Base-by-base conservation (phyloP, 2,888 invertebrate genomes). In the Drosophila sordidula region DNA sequence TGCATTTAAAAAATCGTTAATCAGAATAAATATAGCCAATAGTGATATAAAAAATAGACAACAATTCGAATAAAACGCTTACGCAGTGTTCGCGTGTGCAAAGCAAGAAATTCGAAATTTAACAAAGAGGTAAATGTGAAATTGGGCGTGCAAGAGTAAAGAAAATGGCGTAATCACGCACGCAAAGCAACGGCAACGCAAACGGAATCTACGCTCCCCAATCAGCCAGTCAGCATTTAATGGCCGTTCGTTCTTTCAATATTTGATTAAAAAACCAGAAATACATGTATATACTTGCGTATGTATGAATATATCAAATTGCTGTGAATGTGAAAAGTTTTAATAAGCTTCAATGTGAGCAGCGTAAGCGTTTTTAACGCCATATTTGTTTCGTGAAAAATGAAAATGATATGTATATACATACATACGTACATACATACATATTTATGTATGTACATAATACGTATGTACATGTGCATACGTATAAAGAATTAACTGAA, bases 161-260 rank as follows among this genome's bases (percentile, higher is more conserved):
- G 87, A 85, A 85, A 89, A 85, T 85, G 85, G 85, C 85, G 85
- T 85, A 85, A 85, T 89, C 85, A 84, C 86, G 87, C 81, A 87
- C 85, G 76, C 72, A 80, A 75, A 83, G 76, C 61, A 77, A 87
- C 81, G 69, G 67, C 67, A 78, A 81, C 81, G 85, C 75, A 84
- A 87, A 84, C 79, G 85, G 76, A 83, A 80, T 88, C 65, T 64
- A 81, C 67, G 74, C 49, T 80, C 67, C 58, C 75, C 77, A 83
- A 87, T 82, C 80, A 75, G 77, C 82, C 63, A 83, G 84, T 87
- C 80, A 78, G 81, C 75, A 76, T 70, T 78, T 56, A 67, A 71
- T 75, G 79, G 49, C 63, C 57, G 62, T 71, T 66, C 66, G 55
- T 75, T 75, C 78, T 75, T 73, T 25, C 79, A 85, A 82, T 82